Base-by-base conservation (phyloP, 2,797 vertebrate genomes). In the Ispidina picta region DNA sequence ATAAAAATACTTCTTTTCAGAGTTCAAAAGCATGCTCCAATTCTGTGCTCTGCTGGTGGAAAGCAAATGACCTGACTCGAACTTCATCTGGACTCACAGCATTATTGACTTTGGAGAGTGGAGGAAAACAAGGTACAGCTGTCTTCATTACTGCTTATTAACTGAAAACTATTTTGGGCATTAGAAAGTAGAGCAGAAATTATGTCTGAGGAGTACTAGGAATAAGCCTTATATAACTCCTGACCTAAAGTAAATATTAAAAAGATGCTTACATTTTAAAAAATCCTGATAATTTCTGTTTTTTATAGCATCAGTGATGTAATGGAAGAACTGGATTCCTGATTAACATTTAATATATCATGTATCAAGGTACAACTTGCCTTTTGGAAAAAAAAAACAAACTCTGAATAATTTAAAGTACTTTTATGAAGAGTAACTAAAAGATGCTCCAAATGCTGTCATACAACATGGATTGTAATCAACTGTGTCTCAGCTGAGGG, bases 161-260 rank as follows among this genome's bases (percentile, higher is more conserved):
- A 79, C 56, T 0, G 33, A 90, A 88, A 71, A 78, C 75, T 94
- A 87, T 90, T 95, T 64, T 13, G 25, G 66, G 75, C 33, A 14
- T 44, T 69, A 54, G 28, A 94, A 96, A 94, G 72, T 66, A 83
- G 86, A 90, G 35, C 90, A 87, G 70, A 93, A 92, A 83, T 72
- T 26, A 68, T 68, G 69, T 74, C 73, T 71, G 56, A 83, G 70
- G 28, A 88, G 51, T 73, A 63, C 66, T 59, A 86, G 49, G 44
- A 88, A 76, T 79, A 90, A 84, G 51, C 5, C 44, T 89, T 90
- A 93, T 18, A 5, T 87, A 92, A 90, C 44, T 85, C 56, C 8
- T 88, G 83, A 89, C 70, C 70, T 81, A 31, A 80, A 90, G 70
- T 62, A 88, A 89, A 86, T 73, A 85, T 77, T 54, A 1, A 17